Conservation (phyloP, 2,888 invertebrate species). For the Acleris emargana region DNA sequence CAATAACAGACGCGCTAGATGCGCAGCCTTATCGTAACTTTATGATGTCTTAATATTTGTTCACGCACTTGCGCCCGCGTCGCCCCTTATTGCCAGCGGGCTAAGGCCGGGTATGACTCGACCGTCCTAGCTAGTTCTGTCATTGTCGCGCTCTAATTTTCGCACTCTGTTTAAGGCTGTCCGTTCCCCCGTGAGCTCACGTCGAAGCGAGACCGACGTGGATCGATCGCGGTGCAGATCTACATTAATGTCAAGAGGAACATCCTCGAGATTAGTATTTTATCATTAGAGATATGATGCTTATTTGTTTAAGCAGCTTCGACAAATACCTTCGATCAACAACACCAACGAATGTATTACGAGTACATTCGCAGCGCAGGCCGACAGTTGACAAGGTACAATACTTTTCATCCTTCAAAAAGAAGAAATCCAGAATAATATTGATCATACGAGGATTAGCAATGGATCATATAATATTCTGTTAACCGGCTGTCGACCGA, state of each 20-base stretch:
- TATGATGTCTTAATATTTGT: slow-evolving; percentile 7
- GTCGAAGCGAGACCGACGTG: not conserved
- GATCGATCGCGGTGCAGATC: not conserved
- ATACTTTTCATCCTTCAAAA: too few species aligned
- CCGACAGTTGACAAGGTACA: too few species aligned
- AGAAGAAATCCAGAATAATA: too few species aligned
- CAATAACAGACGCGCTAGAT: slow-evolving; percentile 7
- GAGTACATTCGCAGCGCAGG: too few species aligned
- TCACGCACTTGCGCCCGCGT: not conserved
- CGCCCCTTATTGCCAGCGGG: not conserved
- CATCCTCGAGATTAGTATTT: not conserved
- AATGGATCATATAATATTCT: too few species aligned
- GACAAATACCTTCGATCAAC: too few species aligned
- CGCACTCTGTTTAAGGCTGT: slow-evolving; percentile 40
- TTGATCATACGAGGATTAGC: too few species aligned
- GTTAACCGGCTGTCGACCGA: too few species aligned
- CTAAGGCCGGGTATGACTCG: not conserved
- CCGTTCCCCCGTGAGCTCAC: slow-evolving; percentile 9
- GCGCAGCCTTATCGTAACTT: slow-evolving; percentile 15
- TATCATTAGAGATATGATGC: too few species aligned
- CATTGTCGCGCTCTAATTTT: slow-evolving; percentile 44
- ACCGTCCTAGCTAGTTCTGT: not conserved
- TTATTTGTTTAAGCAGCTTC: too few species aligned
- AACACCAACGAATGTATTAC: too few species aligned
- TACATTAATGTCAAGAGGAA: not conserved